Conservation (phyloP, 2,113 vertebrate genomes). For the Semicossyphus pulcher region DNA sequence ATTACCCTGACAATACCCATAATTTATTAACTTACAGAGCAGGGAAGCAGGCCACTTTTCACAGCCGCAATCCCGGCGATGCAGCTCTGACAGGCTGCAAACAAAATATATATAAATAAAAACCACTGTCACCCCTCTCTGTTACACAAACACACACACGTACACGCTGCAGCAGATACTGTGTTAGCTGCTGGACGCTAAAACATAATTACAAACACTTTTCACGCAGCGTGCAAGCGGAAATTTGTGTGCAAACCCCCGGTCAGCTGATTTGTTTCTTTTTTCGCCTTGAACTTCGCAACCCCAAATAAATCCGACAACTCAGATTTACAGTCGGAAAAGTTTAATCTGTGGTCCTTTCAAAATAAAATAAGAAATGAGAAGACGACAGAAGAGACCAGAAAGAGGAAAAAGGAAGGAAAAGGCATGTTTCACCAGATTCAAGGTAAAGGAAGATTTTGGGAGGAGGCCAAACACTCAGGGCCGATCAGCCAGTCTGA, state of each 20-base stretch:
- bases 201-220: conserved; percentile 59
- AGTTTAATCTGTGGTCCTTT: conserved; percentile 26
- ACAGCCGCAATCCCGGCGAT: conserved; percentile 58
- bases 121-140: conserved; percentile 21
- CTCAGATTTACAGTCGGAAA: conserved; percentile 31
- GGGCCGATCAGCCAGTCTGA: conserved; percentile 58
- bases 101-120: conserved; percentile 71
- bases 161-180: conserved; percentile 17
- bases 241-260: conserved; percentile 38
- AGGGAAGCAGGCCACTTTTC: conserved; percentile 69
- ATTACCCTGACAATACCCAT: conserved; percentile 78
- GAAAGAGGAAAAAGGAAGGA: conserved; percentile 16
- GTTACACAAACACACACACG: conserved; percentile 25
- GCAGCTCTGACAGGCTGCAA: conserved; percentile 72
- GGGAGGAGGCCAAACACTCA: conserved; percentile 54
- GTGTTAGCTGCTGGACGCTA: conserved; percentile 5
- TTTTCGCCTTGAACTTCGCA: not conserved
- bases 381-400: conserved; percentile 1
- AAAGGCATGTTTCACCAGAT: conserved; percentile 50
- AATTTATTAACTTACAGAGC: conserved; percentile 79
- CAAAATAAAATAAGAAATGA: conserved; percentile 38
- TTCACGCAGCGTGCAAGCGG: conserved; percentile 38
- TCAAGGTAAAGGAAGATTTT: conserved; percentile 19
- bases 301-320: conserved; percentile 17
- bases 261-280: conserved; percentile 37